Percentiles rank a stretch among this genome's conserved stretches.
These are phyloP conservation scores for Chirona hameri DNA, from an alignment of 2,888 invertebrate genomes.

Conservation along the genomic window DNA sequence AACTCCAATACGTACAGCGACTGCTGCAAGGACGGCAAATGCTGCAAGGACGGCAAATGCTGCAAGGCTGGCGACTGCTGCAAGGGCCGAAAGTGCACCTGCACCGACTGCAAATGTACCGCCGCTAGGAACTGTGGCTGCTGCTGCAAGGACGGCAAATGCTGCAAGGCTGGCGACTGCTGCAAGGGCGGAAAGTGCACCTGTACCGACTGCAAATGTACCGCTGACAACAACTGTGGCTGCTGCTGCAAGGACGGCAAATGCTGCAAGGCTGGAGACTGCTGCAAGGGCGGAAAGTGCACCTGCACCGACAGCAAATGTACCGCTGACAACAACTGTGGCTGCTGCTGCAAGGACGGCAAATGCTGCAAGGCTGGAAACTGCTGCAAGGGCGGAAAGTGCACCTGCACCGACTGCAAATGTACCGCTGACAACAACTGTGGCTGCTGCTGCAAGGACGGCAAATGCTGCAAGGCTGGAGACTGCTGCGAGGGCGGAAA, in stretches of 20 bases:
- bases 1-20: background rate
- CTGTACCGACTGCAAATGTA: background rate
- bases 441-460: conserved; percentile 8
- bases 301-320: background rate
- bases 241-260: conserved; percentile 22
- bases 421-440: background rate
- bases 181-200: background rate
- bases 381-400: background rate
- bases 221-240: background rate
- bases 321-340: background rate
- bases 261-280: background rate
- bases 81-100: background rate
- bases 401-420: background rate
- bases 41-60: background rate
- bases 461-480: background rate
- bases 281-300: background rate
- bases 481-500: background rate
- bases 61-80: background rate
- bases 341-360: background rate
- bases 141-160: background rate
- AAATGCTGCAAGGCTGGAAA: background rate
- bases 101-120: background rate
- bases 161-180: background rate
- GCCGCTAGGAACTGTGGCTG: background rate
- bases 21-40: background rate